Conservation (phyloP, 1,140 invertebrate species). For the Chironomus tepperi region DNA sequence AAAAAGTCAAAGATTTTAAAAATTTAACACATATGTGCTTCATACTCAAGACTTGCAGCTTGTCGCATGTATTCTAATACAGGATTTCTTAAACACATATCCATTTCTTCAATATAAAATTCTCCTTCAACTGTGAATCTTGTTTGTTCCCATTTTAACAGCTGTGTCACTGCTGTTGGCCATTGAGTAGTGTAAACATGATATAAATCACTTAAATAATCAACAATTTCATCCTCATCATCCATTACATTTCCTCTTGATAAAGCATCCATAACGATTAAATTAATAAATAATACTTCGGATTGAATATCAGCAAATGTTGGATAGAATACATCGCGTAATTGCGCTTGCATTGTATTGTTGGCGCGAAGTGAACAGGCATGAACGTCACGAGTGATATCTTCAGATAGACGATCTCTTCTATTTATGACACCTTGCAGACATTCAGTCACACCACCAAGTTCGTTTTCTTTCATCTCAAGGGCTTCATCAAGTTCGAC, state of each 20-base stretch:
- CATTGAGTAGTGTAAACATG: background rate
- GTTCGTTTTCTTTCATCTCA: background rate
- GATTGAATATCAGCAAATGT: background rate
- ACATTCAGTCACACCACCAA: background rate
- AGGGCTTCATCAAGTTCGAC: background rate
- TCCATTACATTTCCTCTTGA: constrained; percentile 6
- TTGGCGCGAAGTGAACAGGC: background rate
- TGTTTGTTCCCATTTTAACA: background rate
- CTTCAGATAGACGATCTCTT: background rate
- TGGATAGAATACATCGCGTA: background rate
- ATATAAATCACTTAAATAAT: background rate
- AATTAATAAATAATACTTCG: background rate
- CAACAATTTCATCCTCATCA: background rate
- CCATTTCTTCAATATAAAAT: background rate
- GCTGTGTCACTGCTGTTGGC: background rate
- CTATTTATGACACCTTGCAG: background rate
- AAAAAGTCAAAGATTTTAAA: background rate
- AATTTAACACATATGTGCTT: background rate
- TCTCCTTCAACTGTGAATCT: background rate
- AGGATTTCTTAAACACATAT: background rate
- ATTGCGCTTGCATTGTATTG: background rate
- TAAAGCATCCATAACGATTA: background rate
- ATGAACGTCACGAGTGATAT: background rate
- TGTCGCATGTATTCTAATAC: background rate
- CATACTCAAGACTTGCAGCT: background rate